phyloP scores from a whole-genome alignment of 2,797 vertebrate genomes.

The Enteromius viviparus region DNA sequence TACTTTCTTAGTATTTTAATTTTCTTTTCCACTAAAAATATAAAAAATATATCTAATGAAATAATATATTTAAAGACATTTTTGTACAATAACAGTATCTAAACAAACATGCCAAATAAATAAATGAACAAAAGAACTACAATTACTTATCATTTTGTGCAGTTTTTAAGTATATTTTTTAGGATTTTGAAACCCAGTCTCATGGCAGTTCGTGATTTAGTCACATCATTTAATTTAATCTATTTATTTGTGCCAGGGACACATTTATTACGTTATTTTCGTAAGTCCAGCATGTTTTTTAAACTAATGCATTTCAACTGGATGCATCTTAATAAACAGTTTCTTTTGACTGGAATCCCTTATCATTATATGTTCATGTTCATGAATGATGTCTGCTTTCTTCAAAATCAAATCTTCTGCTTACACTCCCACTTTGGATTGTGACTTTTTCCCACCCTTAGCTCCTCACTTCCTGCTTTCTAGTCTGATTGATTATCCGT shows the following conservation, averaged over 20 bases:
- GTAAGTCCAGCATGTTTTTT: too few relatives aligned
- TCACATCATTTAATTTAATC: too few relatives aligned
- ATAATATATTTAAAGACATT: neutral
- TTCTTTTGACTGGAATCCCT: neutral
- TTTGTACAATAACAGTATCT: neutral
- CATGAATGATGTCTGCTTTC: neutral
- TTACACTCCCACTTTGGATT: conserved; percentile 26
- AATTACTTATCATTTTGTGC: too few relatives aligned
- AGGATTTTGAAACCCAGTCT: neutral
- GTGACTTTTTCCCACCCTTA: conserved; percentile 17
- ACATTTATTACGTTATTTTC: too few relatives aligned
- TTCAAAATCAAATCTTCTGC: neutral
- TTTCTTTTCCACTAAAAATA: neutral
- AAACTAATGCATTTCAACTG: too few relatives aligned
- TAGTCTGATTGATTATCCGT: conserved; percentile 37
- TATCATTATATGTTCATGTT: neutral
- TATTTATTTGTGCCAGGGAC: too few relatives aligned
- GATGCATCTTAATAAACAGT: too few relatives aligned
- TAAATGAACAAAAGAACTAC: neutral
- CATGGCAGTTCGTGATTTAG: too few relatives aligned
- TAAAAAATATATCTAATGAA: neutral
- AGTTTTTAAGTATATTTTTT: neutral
- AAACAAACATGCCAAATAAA: neutral
- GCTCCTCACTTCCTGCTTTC: conserved; percentile 42
- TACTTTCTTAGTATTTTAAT: too few relatives aligned